A percentile compares a stretch with the other conserved stretches of the same genome.
Conservation (phyloP, 1,140 invertebrate genomes). For the Drosophila pallidifrons region DNA sequence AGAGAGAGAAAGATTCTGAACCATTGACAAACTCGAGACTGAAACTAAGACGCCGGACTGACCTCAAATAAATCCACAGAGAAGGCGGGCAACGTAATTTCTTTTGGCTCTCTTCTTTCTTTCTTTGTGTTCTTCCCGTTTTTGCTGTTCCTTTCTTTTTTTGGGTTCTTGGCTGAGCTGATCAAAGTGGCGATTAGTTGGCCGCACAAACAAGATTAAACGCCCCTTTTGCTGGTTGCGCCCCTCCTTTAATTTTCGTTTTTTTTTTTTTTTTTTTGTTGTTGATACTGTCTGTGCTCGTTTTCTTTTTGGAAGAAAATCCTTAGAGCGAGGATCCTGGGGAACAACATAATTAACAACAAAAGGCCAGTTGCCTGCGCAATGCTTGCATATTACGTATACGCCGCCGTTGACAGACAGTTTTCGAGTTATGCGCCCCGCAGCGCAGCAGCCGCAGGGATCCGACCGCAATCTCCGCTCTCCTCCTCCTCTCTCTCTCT, state of each 20-base stretch:
- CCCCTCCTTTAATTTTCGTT: background rate
- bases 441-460: constrained; percentile 20
- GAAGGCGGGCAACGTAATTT: constrained; percentile 38
- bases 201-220: constrained; percentile 53
- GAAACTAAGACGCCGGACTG: constrained; percentile 3
- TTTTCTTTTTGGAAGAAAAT: constrained; percentile 38
- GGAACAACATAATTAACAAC: constrained; percentile 67
- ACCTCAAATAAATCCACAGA: constrained; percentile 17
- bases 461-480: background rate
- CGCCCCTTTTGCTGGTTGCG: constrained; percentile 34
- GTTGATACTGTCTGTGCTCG: constrained; percentile 7
- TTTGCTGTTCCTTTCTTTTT: background rate
- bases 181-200: constrained; percentile 49
- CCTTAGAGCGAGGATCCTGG: constrained; percentile 15
- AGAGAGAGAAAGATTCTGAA: background rate
- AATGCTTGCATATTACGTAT: constrained; percentile 40
- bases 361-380: background rate
- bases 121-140: background rate
- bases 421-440: constrained; percentile 8
- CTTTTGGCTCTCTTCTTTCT: background rate
- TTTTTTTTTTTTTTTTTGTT: constrained; percentile 7
- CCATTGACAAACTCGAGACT: constrained; percentile 4
- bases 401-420: constrained; percentile 41
- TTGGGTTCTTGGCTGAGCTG: constrained; percentile 16
- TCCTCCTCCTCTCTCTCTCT: background rate